Evolutionary conservation across 2,888 invertebrate species (phyloP), one percentile per base, ranked within the genome.

Genomic region (Cerastoderma edule): DNA sequence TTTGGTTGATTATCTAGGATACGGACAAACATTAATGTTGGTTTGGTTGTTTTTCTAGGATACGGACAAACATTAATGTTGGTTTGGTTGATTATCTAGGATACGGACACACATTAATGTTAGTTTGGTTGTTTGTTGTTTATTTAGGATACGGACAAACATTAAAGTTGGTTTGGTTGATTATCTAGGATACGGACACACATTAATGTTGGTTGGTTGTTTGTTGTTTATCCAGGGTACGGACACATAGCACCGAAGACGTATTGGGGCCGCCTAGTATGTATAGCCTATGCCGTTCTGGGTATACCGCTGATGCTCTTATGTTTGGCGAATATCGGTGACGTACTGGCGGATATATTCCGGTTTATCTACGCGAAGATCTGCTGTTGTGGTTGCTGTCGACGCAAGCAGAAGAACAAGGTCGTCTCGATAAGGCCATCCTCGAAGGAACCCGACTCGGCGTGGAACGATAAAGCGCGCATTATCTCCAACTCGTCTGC

Each of bases 251-350:
- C 91, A 5, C 92, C 92, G 3, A 92, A 92, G 83, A 93, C 93
- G 10, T 88, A 89, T 56, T 92, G 92, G 91, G 93, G 93, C 13
- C 89, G 92, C 24, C 83, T 93, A 67, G 91, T 92, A n/a, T 92
- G 92, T 71, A 93, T 93, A 22, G 91, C 92, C 8, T 93, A 93
- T 82, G 91, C 93, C 6, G 88, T 92, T 1, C 85, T 93, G 16
- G 94, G 94, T 13, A 94, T 94, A 27, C 94, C 94, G 0, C 87
- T 94, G 24, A 94, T 94, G 93, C 88, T 94, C 67, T 87, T 94
- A 30, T 94, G 93, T 78, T 87, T 94, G 78, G 93, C 94, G 1
- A 94, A 94, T 85, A 93, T 94, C 69, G 94, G 94, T 27, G 93
- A 94, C 82, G 93, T 93, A 27, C 87, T 94, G 77, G 94, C 94